A percentile compares a stretch with the other conserved stretches of the same genome.
These are phyloP conservation scores for Okapia johnstoni DNA, from an alignment of 2,113 vertebrate genomes.

Conservation along the genomic window DNA sequence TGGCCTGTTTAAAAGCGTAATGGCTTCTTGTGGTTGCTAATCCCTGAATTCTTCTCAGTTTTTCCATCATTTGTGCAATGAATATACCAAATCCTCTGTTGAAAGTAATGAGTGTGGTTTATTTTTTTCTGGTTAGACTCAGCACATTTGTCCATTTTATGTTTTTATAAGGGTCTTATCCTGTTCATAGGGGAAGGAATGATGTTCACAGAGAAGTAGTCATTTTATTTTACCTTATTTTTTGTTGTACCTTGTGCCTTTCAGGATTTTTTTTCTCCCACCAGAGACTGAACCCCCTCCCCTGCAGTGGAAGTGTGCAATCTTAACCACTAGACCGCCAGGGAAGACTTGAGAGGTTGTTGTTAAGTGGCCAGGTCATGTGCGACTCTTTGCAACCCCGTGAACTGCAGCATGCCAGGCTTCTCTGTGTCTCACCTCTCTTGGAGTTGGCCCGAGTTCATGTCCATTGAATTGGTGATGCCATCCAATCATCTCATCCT, in stretches of 20 bases:
- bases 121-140: background rate
- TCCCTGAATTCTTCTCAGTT: background rate
- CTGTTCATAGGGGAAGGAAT: background rate
- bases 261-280: background rate
- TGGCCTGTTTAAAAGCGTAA: background rate
- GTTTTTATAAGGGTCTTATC: background rate
- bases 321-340: background rate
- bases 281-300: background rate
- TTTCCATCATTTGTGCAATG: background rate
- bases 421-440: background rate
- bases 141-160: conserved; percentile 10
- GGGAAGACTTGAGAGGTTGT: background rate
- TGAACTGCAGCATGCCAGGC: background rate
- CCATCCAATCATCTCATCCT: background rate
- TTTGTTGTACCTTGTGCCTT: background rate
- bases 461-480: background rate
- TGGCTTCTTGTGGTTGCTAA: background rate
- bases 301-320: background rate
- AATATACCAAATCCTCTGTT: background rate
- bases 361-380: background rate
- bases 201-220: background rate
- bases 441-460: background rate
- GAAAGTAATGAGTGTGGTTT: background rate
- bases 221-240: background rate
- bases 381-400: background rate